Evolutionary conservation across 2,113 vertebrate genomes (phyloP).

Genomic region (Rhinopomastus cyanomelas): DNA sequence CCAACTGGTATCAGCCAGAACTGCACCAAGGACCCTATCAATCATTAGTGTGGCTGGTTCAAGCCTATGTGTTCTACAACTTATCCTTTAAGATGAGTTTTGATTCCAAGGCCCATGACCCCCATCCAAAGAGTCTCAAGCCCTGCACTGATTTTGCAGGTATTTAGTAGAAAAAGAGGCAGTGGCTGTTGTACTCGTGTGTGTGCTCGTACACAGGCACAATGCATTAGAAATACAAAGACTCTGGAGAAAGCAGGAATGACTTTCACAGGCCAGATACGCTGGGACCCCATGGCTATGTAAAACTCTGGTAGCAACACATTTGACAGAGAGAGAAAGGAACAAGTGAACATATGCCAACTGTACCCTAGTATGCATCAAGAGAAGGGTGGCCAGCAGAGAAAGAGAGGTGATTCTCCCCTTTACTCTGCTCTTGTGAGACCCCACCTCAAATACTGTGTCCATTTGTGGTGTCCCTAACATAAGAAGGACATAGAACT

Average conservation of each 20-base stretch:
- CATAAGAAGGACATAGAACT: too few species aligned
- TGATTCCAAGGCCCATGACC: neutral
- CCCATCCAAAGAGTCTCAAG: neutral
- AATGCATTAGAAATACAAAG: neutral
- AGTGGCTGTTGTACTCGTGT: neutral
- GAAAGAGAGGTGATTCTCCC: too few species aligned
- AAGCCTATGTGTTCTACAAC: neutral
- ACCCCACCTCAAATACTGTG: too few species aligned
- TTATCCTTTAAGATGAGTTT: neutral
- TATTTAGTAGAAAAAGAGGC: neutral
- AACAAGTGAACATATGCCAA: accelerated
- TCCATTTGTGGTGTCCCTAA: too few species aligned
- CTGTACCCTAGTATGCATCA: too few species aligned
- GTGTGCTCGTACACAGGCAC: accelerated
- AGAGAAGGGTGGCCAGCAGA: too few species aligned
- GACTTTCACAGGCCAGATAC: neutral
- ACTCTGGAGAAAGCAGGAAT: neutral
- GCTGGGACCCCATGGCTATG: neutral
- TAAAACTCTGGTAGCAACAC: neutral
- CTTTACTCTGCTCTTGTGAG: too few species aligned
- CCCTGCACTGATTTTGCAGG: neutral
- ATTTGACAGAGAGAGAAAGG: neutral
- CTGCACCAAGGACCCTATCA: accelerated
- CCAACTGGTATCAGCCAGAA: neutral
- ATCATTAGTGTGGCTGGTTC: neutral